Conservation (phyloP, 2,113 vertebrate genomes). For the Trogon melanurus region DNA sequence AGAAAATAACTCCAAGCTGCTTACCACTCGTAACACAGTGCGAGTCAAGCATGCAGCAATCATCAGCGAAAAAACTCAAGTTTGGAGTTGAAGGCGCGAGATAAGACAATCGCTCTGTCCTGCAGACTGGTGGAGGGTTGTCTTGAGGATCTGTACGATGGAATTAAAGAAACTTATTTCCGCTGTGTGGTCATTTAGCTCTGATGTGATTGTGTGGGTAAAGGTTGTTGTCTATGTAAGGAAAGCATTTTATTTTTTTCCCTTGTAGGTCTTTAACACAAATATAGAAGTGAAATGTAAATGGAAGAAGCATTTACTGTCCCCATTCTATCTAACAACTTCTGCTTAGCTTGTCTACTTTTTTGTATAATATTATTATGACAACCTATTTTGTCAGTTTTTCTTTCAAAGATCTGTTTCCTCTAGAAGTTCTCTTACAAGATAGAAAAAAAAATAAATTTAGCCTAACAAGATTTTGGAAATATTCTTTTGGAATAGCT, state of each 20-base stretch:
- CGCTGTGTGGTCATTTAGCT: not conserved
- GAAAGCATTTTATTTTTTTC: not conserved
- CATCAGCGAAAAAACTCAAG: not conserved
- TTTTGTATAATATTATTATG: not conserved
- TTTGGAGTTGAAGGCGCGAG: not conserved
- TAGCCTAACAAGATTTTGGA: not conserved
- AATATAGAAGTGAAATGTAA: not conserved
- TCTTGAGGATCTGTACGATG: too few species aligned
- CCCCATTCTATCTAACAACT: not conserved
- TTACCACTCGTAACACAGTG: not conserved
- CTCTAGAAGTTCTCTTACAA: not conserved
- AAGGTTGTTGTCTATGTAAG: not conserved
- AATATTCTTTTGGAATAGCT: not conserved
- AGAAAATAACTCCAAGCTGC: not conserved
- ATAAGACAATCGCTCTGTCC: not conserved
- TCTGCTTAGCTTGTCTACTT: not conserved
- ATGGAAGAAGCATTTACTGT: not conserved
- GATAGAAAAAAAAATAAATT: not conserved
- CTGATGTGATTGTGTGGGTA: not conserved
- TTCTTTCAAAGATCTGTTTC: not conserved
- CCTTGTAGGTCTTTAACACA: fast-evolving
- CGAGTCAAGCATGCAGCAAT: not conserved
- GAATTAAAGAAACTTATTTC: not conserved
- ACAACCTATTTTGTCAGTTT: not conserved
- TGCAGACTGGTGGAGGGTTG: not conserved